Base-by-base conservation (phyloP, 2,888 invertebrate genomes). In the Philaethria dido region DNA sequence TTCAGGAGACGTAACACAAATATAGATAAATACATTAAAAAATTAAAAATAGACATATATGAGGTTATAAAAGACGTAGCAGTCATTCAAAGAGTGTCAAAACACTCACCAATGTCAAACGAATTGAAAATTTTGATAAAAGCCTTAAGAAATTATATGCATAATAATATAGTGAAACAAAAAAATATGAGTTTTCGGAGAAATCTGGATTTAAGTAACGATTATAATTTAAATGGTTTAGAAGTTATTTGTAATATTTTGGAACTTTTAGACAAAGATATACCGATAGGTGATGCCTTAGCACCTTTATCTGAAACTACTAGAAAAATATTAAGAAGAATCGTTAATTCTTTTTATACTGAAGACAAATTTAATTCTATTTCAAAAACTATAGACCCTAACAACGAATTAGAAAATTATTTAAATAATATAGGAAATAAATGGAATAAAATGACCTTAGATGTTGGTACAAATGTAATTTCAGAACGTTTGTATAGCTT, bases 41-140 rank as follows among this genome's bases (percentile, higher is more conserved):
- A 86, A 75, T 69, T 89, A n/a, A 85, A 84, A 79, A 72, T 60
- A 29, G 86, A 89, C 67, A 80, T 89, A 33, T 79, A 80, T 29
- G 81, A 83, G 75, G 84, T 87, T 1, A 74, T 87, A 25, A 79
- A 57, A 73, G 85, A 87, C 68, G 72, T 87, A 14, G 66, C 75
- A 18, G 66, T 55, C 13, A 79, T 89, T 60, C 79, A 83, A 75
- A 81, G 76, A 69, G 39, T 77, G 8, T 73, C 76, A 25, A 70
- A 75, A 50, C 65, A 61, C 14, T 64, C 72, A 0, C 69, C 73
- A 4, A 16, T 86, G 2, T 80, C 84, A 1, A 70, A 78, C 20
- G 79, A 85, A 61, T 73, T 88, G 36, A 82, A 76, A 69, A 52
- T 71, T 20, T 74, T 89, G 4, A 75, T 84, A 54, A 70, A 68